A percentile compares a stretch with the other conserved stretches of the same genome.
Conservation (phyloP, 2,797 vertebrate species). For the Anableps anableps region DNA sequence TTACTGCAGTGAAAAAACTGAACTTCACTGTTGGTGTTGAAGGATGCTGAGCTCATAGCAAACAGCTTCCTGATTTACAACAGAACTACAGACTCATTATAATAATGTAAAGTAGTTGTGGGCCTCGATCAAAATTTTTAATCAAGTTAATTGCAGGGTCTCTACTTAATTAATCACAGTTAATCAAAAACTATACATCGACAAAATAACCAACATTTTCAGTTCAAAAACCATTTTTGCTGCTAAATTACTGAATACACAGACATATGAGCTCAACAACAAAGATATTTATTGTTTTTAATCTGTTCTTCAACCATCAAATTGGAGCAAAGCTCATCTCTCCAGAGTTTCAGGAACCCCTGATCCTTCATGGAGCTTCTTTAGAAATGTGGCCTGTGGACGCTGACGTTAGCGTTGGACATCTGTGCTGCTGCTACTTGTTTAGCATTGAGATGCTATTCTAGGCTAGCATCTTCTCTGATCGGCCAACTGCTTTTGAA, state of each 20-base stretch:
- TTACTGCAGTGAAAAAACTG: neutral
- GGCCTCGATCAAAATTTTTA: neutral
- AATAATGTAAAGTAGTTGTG: too few relatives aligned
- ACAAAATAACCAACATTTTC: neutral
- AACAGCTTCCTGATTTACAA: too few relatives aligned
- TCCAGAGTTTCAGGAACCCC: too few relatives aligned
- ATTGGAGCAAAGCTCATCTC: too few relatives aligned
- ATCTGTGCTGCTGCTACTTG: neutral
- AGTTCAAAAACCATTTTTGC: too few relatives aligned
- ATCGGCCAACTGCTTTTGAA: neutral
- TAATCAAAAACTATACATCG: neutral
- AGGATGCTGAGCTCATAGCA: neutral
- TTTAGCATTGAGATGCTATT: neutral
- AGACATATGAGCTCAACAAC: too few relatives aligned
- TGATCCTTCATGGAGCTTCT: too few relatives aligned
- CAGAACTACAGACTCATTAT: too few relatives aligned
- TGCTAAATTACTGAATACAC: too few relatives aligned
- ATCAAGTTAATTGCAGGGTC: too few relatives aligned
- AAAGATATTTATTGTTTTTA: neutral
- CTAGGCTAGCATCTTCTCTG: neutral
- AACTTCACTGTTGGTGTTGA: neutral
- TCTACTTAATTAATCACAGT: neutral
- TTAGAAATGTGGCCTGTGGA: neutral
- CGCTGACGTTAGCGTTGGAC: neutral
- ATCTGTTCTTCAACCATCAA: neutral